Conservation (phyloP, 1,140 invertebrate genomes). For the Neodiprion pinetum region DNA sequence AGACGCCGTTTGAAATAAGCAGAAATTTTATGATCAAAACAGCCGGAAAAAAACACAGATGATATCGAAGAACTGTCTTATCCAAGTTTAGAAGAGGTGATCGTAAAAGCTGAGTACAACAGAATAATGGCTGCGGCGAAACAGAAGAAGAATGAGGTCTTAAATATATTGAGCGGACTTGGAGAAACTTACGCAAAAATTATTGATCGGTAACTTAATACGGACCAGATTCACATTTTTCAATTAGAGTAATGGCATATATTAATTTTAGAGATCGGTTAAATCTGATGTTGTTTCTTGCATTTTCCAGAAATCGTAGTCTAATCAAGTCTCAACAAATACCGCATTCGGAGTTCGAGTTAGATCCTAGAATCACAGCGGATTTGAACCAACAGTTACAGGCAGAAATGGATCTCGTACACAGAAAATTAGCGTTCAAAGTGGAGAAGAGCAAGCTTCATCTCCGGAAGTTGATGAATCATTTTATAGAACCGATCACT, state of each 20-base stretch:
- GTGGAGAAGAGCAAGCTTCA: slow-evolving; percentile 73
- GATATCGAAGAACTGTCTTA: slow-evolving; percentile 68
- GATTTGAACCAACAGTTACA: slow-evolving; percentile 67
- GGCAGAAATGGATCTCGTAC: slow-evolving; percentile 67
- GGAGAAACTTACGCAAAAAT: slow-evolving; percentile 48
- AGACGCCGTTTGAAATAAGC: slow-evolving; percentile 55
- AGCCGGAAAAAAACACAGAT: slow-evolving; percentile 43
- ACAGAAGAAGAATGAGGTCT: slow-evolving; percentile 62
- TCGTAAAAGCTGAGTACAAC: slow-evolving; percentile 65
- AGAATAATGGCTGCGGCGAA: slow-evolving; percentile 64
- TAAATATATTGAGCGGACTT: slow-evolving; percentile 41
- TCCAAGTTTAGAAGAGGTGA: slow-evolving; percentile 72
- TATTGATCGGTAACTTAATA: slow-evolving; percentile 37
- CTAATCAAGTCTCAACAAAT: slow-evolving; percentile 68
- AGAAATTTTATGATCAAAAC: slow-evolving; percentile 52
- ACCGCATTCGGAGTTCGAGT: slow-evolving; percentile 64
- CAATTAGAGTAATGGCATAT: slow-evolving; percentile 7
- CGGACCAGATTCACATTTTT: not conserved
- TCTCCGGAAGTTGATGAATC: slow-evolving; percentile 73
- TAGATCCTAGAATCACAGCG: slow-evolving; percentile 70
- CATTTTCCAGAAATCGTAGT: slow-evolving; percentile 61
- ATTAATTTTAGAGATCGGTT: not conserved
- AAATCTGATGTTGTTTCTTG: slow-evolving; percentile 10
- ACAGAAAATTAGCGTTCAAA: slow-evolving; percentile 68
- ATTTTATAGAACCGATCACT: slow-evolving; percentile 73